Evolutionary conservation across 2,888 invertebrate genomes (phyloP).

Genomic region (Polymixis lichenea): DNA sequence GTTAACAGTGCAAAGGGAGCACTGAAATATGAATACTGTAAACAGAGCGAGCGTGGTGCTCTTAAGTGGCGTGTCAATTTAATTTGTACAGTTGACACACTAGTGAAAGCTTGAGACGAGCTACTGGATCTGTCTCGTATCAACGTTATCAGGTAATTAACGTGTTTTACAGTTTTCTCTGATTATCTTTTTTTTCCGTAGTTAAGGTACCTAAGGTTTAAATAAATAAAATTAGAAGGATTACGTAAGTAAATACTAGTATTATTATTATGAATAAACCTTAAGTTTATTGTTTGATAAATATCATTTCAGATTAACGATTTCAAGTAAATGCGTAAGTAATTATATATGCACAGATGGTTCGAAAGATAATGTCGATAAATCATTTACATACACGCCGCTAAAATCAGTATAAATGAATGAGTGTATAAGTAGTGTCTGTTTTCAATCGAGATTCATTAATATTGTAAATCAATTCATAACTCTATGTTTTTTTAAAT

Average conservation of each 20-base stretch:
- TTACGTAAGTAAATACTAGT: neutral
- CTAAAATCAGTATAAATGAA: too few relatives aligned
- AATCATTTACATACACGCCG: neutral
- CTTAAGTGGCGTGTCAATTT: slow-evolving; percentile 83
- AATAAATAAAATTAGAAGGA: neutral
- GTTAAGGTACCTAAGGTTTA: neutral
- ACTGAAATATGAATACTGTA: slow-evolving; percentile 83
- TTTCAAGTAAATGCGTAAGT: neutral
- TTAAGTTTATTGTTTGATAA: neutral
- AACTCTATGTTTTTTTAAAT: neutral
- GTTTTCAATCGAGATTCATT: neutral
- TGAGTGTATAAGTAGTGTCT: neutral
- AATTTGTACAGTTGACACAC: slow-evolving; percentile 79
- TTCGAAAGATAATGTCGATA: neutral
- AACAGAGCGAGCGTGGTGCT: slow-evolving; percentile 80
- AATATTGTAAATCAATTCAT: neutral
- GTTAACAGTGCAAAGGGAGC: slow-evolving; percentile 83
- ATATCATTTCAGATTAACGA: neutral
- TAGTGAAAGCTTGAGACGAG: slow-evolving; percentile 71
- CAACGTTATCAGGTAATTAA: slow-evolving; percentile 50
- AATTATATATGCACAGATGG: slow-evolving; percentile 2
- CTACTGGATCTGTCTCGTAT: slow-evolving; percentile 40
- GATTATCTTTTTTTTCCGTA: neutral
- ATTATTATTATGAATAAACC: neutral
- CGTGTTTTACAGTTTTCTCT: slow-evolving; percentile 25